Conservation (phyloP, 2,888 invertebrate genomes). For the Neoitamus cyanurus region DNA sequence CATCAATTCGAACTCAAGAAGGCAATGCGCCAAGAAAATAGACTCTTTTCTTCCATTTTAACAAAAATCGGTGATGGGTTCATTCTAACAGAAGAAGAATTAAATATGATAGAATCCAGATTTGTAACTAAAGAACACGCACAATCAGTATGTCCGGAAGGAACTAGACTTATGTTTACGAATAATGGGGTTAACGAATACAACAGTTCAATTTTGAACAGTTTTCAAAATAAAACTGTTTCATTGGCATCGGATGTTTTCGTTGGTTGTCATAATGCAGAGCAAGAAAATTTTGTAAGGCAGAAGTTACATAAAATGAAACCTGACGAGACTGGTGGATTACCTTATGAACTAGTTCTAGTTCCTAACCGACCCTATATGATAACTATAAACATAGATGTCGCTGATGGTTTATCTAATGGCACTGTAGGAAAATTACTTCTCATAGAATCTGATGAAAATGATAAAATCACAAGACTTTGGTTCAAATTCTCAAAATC, state of each 20-base stretch:
- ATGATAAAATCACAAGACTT: slow-evolving; percentile 14
- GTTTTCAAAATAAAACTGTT: slow-evolving; percentile 36
- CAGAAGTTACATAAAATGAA: slow-evolving; percentile 51
- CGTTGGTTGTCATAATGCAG: slow-evolving; percentile 36
- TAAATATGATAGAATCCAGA: slow-evolving; percentile 53
- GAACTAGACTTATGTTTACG: slow-evolving; percentile 25
- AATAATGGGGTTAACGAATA: too few relatives aligned
- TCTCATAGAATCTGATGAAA: slow-evolving; percentile 27
- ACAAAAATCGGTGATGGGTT: slow-evolving; percentile 48
- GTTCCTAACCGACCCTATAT: slow-evolving; percentile 50
- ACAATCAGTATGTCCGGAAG: slow-evolving; percentile 24
- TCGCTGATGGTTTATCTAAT: slow-evolving; percentile 53
- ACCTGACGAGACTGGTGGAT: slow-evolving; percentile 40
- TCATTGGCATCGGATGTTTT: slow-evolving; percentile 35
- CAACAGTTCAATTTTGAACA: slow-evolving; percentile 22
- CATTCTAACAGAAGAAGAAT: slow-evolving; percentile 51
- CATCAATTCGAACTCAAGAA: slow-evolving; percentile 54
- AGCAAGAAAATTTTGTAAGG: slow-evolving; percentile 46
- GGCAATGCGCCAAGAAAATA: slow-evolving; percentile 51
- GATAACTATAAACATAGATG: slow-evolving; percentile 52
- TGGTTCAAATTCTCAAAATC: slow-evolving; percentile 12
- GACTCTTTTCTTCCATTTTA: slow-evolving; percentile 43
- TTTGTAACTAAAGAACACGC: slow-evolving; percentile 45
- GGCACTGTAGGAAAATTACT: slow-evolving; percentile 44
- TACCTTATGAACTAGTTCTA: slow-evolving; percentile 48